Percentiles rank a stretch among this genome's conserved stretches.
Conservation (phyloP, 2,113 vertebrate species). For the Mus musculus region DNA sequence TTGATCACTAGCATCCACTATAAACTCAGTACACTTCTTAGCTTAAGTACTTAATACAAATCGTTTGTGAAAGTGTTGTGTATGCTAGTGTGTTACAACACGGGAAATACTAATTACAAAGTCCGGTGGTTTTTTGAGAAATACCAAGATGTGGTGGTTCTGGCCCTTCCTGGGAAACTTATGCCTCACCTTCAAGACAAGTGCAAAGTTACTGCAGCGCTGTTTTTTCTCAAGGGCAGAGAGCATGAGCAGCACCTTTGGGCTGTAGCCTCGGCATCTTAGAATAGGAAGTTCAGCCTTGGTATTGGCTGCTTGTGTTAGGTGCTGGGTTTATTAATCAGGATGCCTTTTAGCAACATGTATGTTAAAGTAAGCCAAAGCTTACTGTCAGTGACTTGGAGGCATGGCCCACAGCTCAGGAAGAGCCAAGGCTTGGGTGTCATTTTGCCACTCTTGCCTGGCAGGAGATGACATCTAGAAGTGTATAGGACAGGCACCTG, state of each 20-base stretch:
- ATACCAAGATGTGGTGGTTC: neutral
- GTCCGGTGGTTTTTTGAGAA: neutral
- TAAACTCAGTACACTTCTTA: neutral
- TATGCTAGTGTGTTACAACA: neutral
- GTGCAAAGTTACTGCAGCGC: neutral
- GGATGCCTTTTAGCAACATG: neutral
- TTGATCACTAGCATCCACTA: neutral
- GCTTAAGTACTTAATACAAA: constrained; percentile 1
- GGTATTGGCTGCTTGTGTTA: neutral
- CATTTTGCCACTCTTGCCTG: neutral
- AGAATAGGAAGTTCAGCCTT: neutral
- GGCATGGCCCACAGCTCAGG: neutral
- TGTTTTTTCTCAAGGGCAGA: neutral
- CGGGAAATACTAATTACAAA: neutral
- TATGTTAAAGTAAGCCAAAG: neutral
- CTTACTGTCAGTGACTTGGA: neutral
- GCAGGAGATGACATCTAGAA: neutral
- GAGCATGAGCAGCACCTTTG: neutral
- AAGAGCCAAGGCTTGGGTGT: neutral
- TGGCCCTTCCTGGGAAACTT: neutral
- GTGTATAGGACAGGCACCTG: too few species aligned
- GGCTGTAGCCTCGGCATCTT: neutral
- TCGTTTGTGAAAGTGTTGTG: neutral
- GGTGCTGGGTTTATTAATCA: neutral
- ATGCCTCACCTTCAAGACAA: neutral